Conservation (phyloP, 2,797 vertebrate genomes). For the Fringilla coelebs region DNA sequence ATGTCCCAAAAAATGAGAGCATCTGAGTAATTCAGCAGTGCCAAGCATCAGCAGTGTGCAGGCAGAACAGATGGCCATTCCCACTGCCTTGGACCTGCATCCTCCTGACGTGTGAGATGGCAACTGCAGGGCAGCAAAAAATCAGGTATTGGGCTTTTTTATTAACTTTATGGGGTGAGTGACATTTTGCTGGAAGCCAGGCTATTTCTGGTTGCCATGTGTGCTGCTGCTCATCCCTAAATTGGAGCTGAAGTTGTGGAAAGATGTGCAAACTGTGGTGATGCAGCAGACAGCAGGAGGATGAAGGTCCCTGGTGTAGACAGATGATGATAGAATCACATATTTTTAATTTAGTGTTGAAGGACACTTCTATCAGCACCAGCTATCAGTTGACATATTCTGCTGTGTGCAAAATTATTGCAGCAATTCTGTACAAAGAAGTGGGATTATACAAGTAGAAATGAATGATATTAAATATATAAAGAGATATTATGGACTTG, state of each 20-base stretch:
- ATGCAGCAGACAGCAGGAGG: neutral
- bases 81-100: neutral
- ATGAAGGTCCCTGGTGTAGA: neutral
- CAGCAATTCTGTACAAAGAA: neutral
- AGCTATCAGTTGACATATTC: neutral
- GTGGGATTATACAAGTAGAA: neutral
- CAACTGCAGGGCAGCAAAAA: neutral
- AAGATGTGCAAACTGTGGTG: neutral
- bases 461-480: neutral
- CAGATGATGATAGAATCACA: neutral
- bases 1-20: slow-evolving; percentile 10
- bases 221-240: neutral
- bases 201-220: slow-evolving; percentile 1
- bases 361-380: neutral
- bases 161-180: neutral
- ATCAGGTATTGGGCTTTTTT: neutral
- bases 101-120: neutral
- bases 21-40: neutral
- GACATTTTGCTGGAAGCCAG: slow-evolving; percentile 23
- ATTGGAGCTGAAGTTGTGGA: neutral
- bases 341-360: neutral
- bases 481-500: neutral
- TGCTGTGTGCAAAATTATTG: neutral
- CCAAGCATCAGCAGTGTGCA: neutral
- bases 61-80: slow-evolving; percentile 40